phyloP scores from a whole-genome alignment of 2,888 invertebrate species.

The Teleiodes luculella region DNA sequence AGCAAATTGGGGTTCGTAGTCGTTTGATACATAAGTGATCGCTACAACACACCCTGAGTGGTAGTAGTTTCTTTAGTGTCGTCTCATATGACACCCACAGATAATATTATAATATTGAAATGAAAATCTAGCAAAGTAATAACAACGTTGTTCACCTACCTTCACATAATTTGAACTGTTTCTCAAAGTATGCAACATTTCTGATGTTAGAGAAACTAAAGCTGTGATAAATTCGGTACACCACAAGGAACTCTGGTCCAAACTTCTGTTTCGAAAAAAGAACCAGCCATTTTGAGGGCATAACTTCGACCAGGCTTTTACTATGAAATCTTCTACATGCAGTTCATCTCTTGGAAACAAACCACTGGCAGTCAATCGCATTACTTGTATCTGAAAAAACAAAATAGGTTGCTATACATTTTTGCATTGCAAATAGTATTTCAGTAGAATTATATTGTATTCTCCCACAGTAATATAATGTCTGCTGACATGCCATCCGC shows the following conservation, averaged over 20 bases:
- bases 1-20: too few relatives aligned
- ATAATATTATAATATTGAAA: too few relatives aligned
- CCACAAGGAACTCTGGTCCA: constrained; percentile 39
- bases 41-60: too few relatives aligned
- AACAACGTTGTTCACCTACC: constrained; percentile 43
- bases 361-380: constrained; percentile 48
- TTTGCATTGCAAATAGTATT: too few relatives aligned
- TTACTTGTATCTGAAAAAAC: constrained; percentile 46
- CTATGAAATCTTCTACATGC: constrained; percentile 34
- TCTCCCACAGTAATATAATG: too few relatives aligned
- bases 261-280: constrained; percentile 20
- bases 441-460: too few relatives aligned
- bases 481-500: too few relatives aligned
- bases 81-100: too few relatives aligned
- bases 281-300: constrained; percentile 38
- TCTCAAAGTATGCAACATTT: constrained; percentile 32
- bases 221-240: constrained; percentile 46
- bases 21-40: too few relatives aligned
- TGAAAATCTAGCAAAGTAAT: too few relatives aligned
- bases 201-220: constrained; percentile 39
- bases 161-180: constrained; percentile 36
- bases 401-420: too few relatives aligned
- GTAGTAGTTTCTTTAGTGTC: too few relatives aligned
- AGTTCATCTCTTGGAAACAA: constrained; percentile 31
- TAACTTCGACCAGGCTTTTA: constrained; percentile 44